Evolutionary conservation across 1,140 invertebrate species (phyloP).

Genomic region (Drosophila varians): DNA sequence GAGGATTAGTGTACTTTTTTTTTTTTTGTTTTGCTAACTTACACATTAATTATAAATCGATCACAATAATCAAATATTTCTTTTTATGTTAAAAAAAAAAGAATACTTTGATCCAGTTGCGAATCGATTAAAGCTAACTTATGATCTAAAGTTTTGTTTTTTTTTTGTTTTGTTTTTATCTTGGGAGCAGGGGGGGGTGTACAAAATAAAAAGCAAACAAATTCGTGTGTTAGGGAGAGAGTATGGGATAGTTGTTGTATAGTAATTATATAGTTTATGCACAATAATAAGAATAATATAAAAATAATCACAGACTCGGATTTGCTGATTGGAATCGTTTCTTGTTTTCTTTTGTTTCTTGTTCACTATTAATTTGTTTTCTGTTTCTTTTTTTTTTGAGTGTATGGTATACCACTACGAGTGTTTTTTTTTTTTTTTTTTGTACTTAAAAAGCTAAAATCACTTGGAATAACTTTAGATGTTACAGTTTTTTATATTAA

Average conservation of each 20-base stretch:
- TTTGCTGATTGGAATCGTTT: conserved; percentile 45
- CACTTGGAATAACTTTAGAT: conserved; percentile 47
- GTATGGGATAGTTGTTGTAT: conserved; percentile 23
- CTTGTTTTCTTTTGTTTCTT: conserved; percentile 9
- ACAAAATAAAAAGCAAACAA: conserved; percentile 41
- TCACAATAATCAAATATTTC: neutral
- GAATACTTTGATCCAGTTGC: neutral
- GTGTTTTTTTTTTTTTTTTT: conserved; percentile 23
- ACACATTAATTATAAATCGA: neutral
- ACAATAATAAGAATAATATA: conserved; percentile 62
- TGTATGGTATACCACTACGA: conserved; percentile 13
- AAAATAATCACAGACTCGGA: conserved; percentile 75
- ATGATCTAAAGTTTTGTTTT: conserved; percentile 21
- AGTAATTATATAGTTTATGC: conserved; percentile 28
- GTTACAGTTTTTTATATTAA: conserved; percentile 24
- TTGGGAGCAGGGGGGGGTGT: conserved; percentile 1
- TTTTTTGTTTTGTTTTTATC: neutral
- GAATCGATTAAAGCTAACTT: conserved; percentile 10
- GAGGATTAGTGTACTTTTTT: neutral
- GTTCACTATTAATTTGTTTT: conserved; percentile 8
- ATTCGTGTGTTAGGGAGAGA: conserved; percentile 14
- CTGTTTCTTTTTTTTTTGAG: neutral
- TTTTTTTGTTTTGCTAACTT: neutral
- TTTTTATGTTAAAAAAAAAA: too few relatives aligned
- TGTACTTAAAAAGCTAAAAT: conserved; percentile 45